Base-by-base conservation (phyloP, 2,888 invertebrate species). In the Nymphalis polychloros region DNA sequence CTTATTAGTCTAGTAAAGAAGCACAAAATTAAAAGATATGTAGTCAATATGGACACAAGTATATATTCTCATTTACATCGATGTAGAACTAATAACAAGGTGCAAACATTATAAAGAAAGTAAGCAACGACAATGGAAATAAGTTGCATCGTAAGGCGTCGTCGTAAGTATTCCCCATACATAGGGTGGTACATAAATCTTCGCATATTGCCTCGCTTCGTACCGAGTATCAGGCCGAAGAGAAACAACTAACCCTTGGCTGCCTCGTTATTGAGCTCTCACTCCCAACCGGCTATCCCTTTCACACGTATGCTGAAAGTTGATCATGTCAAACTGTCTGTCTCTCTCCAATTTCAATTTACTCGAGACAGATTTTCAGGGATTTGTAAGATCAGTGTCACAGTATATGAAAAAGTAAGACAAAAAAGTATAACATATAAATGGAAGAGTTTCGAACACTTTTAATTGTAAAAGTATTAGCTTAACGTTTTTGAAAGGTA, bases 211-310 rank as follows among this genome's bases (percentile, higher is more conserved):
- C 89, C 81, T 85, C 80, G 81, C 79, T 41, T 79, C 83, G 76
- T 84, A 88, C 87, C 84, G 85, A 86, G 78, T 84, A 79, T 78
- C 81, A 82, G 84, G 27, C 53, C 82, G 86, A 86, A 89, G 89
- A 91, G 91, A 90, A 92, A 92, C 91, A 90, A 86, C 90, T 90
- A 90, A 92, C 92, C 90, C 92, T 93, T 92, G 92, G 91, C 84
- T 84, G 85, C 83, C 92, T 93, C 93, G 93, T 93, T 93, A 93
- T 93, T 93, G 90, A 90, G 86, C 92, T 92, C 93, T 93, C 92
- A 93, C 92, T 87, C 90, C 87, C 80, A 84, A 78, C 67, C 72
- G 72, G 75, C 78, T 69, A 74, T 89, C 89, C 79, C 77, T 82
- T 77, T 90, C 84, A 41, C 74, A 71, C 88, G 13, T 68, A 68